Conservation (phyloP, 2,888 invertebrate species). For the Smittia sp. region DNA sequence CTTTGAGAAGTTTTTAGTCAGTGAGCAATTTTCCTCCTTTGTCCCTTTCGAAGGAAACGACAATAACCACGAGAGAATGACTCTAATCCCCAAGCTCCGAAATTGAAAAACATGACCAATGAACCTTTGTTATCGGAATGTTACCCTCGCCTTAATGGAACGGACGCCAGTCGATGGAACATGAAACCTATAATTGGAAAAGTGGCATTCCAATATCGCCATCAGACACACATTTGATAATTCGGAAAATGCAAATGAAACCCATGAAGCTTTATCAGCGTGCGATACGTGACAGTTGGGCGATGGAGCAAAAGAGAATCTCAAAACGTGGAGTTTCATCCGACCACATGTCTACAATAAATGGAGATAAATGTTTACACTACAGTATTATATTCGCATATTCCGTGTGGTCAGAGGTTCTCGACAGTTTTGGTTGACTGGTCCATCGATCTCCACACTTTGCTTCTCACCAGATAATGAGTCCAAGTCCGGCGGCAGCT, state of each 20-base stretch:
- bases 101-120: constrained; percentile 3
- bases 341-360: not conserved
- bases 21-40: not conserved
- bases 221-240: not conserved
- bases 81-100: not conserved
- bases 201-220: not conserved
- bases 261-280: not conserved
- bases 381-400: not conserved
- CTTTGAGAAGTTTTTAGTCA: not conserved
- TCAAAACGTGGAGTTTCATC: not conserved
- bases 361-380: constrained; percentile 23
- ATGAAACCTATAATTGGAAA: constrained; percentile 5
- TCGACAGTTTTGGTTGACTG: not conserved
- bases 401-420: too few species aligned
- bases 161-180: not conserved
- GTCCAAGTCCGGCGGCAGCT: too few species aligned
- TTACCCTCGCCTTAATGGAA: not conserved
- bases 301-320: not conserved
- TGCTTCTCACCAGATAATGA: too few species aligned
- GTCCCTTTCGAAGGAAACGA: not conserved
- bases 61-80: too few species aligned
- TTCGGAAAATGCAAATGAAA: constrained; percentile 9
- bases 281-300: not conserved
- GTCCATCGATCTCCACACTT: not conserved
- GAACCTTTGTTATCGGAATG: constrained; percentile 5